Percentiles rank a stretch among this genome's conserved stretches.
Conservation (phyloP, 1,140 invertebrate species). For the Atta colombica region DNA sequence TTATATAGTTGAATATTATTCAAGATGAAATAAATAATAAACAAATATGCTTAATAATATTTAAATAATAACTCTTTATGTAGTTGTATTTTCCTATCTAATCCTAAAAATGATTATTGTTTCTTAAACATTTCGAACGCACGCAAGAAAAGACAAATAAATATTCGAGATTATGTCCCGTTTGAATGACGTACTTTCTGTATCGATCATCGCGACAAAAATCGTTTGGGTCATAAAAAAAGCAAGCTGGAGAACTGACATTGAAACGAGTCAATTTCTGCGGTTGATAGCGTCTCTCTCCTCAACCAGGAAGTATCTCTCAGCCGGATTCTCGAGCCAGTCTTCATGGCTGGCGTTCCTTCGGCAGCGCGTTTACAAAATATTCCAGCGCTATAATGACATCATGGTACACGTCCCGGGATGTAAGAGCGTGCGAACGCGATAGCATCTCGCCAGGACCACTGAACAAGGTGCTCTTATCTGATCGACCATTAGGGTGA, state of each 20-base stretch:
- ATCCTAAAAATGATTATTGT: neutral
- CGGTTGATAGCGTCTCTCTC: conserved; percentile 26
- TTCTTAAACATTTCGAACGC: neutral
- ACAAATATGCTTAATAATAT: neutral
- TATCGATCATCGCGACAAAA: conserved; percentile 37
- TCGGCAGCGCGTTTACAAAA: conserved; percentile 67
- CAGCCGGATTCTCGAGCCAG: conserved; percentile 30
- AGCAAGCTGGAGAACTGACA: conserved; percentile 11
- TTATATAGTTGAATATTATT: neutral
- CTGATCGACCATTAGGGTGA: conserved; percentile 80
- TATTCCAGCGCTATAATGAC: conserved; percentile 74
- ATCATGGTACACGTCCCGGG: conserved; percentile 68
- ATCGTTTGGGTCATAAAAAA: conserved; percentile 17
- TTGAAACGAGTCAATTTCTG: conserved; percentile 45
- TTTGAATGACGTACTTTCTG: conserved; percentile 19
- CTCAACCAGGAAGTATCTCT: conserved; percentile 61
- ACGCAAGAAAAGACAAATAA: neutral
- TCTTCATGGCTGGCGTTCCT: conserved; percentile 29
- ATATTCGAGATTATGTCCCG: neutral
- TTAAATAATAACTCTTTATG: neutral
- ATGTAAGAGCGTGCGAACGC: conserved; percentile 77
- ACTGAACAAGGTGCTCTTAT: conserved; percentile 74
- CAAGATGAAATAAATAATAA: neutral
- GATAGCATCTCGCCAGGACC: conserved; percentile 78
- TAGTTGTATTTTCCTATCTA: neutral